A percentile compares a stretch with the other conserved stretches of the same genome.
These are phyloP conservation scores for Diabrotica undecimpunctata DNA, from an alignment of 1,140 invertebrate species.

Conservation along the genomic window DNA sequence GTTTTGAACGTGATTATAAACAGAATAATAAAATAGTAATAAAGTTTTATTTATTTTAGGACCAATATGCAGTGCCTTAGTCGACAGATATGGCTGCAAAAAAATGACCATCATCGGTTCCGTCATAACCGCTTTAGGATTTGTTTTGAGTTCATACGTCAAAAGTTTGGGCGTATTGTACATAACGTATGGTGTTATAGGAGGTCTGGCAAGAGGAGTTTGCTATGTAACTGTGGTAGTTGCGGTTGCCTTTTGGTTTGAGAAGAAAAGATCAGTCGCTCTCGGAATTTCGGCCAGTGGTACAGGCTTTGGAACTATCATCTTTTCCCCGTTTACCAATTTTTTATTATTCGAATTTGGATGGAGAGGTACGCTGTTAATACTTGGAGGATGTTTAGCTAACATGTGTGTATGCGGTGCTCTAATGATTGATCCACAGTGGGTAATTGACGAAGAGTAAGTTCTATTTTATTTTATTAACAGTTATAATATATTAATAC, in stretches of 20 bases:
- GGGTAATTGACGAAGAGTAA: slow-evolving; percentile 58
- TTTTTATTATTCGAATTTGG: slow-evolving; percentile 72
- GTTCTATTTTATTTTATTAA: neutral
- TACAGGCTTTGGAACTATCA: slow-evolving; percentile 78
- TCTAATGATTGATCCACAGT: slow-evolving; percentile 81
- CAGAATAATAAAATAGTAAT: neutral
- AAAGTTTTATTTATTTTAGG: neutral
- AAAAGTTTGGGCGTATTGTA: slow-evolving; percentile 73
- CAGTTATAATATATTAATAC: no score
- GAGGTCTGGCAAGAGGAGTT: slow-evolving; percentile 79
- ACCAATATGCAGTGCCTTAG: slow-evolving; percentile 75
- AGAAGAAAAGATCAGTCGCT: slow-evolving; percentile 85
- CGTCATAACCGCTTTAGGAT: slow-evolving; percentile 71
- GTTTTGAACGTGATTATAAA: no score
- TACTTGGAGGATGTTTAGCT: slow-evolving; percentile 57
- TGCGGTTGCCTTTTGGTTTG: slow-evolving; percentile 93
- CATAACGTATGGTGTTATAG: slow-evolving; percentile 81
- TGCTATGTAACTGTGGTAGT: slow-evolving; percentile 90
- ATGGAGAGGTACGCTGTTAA: slow-evolving; percentile 79
- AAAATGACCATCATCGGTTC: slow-evolving; percentile 78
- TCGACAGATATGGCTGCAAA: slow-evolving; percentile 83
- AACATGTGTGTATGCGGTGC: slow-evolving; percentile 86
- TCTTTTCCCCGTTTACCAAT: slow-evolving; percentile 78
- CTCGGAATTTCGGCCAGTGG: slow-evolving; percentile 90
- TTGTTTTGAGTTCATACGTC: slow-evolving; percentile 70